phyloP scores from a whole-genome alignment of 2,113 vertebrate genomes.

The Odocoileus virginianus region DNA sequence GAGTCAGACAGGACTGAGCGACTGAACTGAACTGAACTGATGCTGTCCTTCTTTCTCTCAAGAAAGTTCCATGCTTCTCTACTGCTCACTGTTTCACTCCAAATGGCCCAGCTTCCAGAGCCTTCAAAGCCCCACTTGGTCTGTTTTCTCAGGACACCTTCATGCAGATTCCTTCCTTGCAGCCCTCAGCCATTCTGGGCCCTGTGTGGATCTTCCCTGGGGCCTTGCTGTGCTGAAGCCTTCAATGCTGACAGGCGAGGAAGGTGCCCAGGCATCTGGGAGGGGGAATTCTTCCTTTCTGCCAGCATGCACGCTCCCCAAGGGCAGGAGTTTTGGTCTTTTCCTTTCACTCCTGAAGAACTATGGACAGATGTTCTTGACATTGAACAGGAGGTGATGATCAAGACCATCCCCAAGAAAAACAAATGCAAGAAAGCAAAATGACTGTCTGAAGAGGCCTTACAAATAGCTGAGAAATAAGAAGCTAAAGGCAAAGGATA shows the following conservation, averaged over 20 bases:
- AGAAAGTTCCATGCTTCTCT: not conserved
- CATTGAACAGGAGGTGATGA: too few species aligned
- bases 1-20: too few species aligned
- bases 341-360: not conserved
- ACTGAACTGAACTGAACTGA: not conserved
- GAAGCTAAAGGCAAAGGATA: too few species aligned
- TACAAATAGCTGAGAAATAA: too few species aligned
- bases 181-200: not conserved
- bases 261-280: not conserved
- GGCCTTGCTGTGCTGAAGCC: not conserved
- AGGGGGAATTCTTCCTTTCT: not conserved
- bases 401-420: too few species aligned
- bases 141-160: too few species aligned
- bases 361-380: too few species aligned
- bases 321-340: not conserved
- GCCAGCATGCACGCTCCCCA: not conserved
- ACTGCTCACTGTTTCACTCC: not conserved
- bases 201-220: not conserved
- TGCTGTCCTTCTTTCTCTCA: not conserved
- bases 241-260: not conserved
- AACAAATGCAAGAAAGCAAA: too few species aligned
- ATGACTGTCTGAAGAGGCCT: too few species aligned
- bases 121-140: not conserved
- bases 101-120: not conserved
- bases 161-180: not conserved